Base-by-base conservation (phyloP, 64 coral and sea anemone species). In the Pachyseris speciosa region DNA sequence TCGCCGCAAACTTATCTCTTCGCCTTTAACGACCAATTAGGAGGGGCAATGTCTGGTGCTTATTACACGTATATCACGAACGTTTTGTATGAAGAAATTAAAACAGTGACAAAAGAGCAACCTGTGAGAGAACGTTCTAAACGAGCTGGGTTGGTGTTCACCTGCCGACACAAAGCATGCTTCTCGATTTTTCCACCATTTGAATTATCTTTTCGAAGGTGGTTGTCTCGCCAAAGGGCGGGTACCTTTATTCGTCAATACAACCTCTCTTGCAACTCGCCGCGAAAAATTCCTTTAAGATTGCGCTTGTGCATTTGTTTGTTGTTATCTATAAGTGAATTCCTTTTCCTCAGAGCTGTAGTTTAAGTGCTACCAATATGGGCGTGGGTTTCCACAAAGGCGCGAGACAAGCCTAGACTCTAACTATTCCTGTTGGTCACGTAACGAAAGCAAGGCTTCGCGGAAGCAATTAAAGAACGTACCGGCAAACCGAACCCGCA, bases 1-100 rank as follows among this genome's bases (percentile, higher is more conserved):
- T 63, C 77, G 77, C 77, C 77, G 77, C 77, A 81, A 68, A 81
- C 77, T 81, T 81, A 81, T 81, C 55, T 53, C 77, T 58, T 36
- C 22, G 55, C 77, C 19, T 61, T 81, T 81, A 81, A 81, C 53
- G 77, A 81, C 77, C 50, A 51, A 81, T 60, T 81, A 81, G 19
- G 53, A 81, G 53, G 40, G 53, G 33, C 33, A 63, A 13, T 22
- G 77, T 81, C 77, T 81, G 29, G 34, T 28, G 40, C 12, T 50
- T 76, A 60, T 22, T 39, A 40, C 17, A 2, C 11, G 33, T 36
- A 27, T 16, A 81, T 81, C 77, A 81, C 77, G 77, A 78, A 71
- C 20, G 28, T 78, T 78, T 36, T 47, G 41, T 38, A 15, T 36
- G 3, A 70, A 70, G 1, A 70, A 37, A 70, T 3, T 70, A 20